phyloP scores from a whole-genome alignment of 2,113 vertebrate species.

The Percina caprodes region DNA sequence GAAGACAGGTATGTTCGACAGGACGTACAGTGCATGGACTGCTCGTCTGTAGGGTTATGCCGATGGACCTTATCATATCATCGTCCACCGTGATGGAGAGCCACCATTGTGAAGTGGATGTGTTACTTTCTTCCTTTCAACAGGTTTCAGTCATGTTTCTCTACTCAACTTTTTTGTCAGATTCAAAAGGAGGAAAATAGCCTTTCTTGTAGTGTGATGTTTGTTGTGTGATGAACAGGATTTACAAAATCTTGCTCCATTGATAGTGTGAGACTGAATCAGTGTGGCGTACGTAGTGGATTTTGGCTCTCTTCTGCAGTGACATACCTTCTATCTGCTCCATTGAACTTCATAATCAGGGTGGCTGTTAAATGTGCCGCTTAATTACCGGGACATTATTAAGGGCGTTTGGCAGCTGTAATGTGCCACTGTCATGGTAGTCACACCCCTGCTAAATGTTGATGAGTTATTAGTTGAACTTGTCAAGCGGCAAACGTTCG shows the following conservation, averaged over 20 bases:
- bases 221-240: not conserved
- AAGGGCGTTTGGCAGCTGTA: constrained; percentile 48
- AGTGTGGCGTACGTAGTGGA: not conserved
- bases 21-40: too few species aligned
- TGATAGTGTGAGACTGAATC: not conserved
- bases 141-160: not conserved
- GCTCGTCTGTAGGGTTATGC: too few species aligned
- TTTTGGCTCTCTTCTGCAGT: constrained; percentile 26
- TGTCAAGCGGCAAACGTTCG: constrained; percentile 11
- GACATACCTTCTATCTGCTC: constrained; percentile 21
- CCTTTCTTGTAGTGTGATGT: not conserved
- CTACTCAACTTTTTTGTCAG: not conserved
- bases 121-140: not conserved
- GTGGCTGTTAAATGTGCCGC: constrained; percentile 52
- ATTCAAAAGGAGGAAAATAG: not conserved
- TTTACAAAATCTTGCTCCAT: constrained; percentile 2
- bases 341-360: constrained; percentile 56
- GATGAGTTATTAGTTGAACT: constrained; percentile 34
- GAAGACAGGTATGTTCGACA: too few species aligned
- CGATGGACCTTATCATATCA: too few species aligned
- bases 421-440: constrained; percentile 47
- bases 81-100: too few species aligned
- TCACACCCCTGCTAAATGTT: constrained; percentile 35
- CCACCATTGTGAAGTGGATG: too few species aligned
- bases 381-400: constrained; percentile 51